Percentiles rank a stretch among this genome's conserved stretches.
Conservation (phyloP, 2,888 invertebrate genomes). For the Choristoneura rosaceana region DNA sequence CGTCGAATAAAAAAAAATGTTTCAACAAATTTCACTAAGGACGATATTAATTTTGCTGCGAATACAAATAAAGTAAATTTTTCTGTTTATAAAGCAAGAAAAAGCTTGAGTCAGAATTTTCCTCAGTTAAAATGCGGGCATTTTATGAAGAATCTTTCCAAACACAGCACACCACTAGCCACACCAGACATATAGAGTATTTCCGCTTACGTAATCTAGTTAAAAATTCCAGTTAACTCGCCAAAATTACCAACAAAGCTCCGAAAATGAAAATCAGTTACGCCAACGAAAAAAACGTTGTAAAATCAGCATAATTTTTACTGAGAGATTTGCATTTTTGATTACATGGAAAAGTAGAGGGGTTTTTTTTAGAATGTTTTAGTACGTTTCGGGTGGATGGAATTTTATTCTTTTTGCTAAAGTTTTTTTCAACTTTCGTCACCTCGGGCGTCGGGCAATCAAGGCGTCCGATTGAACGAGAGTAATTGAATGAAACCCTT, state of each 20-base stretch:
- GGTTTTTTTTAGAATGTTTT: constrained; percentile 46
- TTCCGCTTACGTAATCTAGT: constrained; percentile 45
- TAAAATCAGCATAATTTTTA: constrained; percentile 63
- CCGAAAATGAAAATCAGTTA: constrained; percentile 50
- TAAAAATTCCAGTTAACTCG: constrained; percentile 49
- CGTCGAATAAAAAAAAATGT: too few relatives aligned
- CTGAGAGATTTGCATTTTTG: constrained; percentile 71
- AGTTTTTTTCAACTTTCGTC: constrained; percentile 35
- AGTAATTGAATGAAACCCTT: constrained; percentile 31
- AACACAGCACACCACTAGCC: not conserved
- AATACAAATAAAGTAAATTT: too few relatives aligned
- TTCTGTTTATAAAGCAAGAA: too few relatives aligned
- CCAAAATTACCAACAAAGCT: constrained; percentile 49
- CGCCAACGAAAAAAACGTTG: constrained; percentile 45
- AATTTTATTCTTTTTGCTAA: constrained; percentile 19
- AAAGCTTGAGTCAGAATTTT: too few relatives aligned
- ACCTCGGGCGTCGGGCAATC: constrained; percentile 34
- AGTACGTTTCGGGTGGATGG: constrained; percentile 37
- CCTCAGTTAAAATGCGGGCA: not conserved
- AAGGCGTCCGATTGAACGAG: constrained; percentile 13
- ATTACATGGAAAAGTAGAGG: constrained; percentile 65
- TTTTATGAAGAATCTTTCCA: not conserved
- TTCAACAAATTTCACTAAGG: too few relatives aligned
- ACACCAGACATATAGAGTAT: constrained; percentile 36
- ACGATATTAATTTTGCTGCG: too few relatives aligned